Evolutionary conservation across 1,140 invertebrate genomes (phyloP), one percentile per base, ranked within the genome.

Genomic region (Caerostris darwini): DNA sequence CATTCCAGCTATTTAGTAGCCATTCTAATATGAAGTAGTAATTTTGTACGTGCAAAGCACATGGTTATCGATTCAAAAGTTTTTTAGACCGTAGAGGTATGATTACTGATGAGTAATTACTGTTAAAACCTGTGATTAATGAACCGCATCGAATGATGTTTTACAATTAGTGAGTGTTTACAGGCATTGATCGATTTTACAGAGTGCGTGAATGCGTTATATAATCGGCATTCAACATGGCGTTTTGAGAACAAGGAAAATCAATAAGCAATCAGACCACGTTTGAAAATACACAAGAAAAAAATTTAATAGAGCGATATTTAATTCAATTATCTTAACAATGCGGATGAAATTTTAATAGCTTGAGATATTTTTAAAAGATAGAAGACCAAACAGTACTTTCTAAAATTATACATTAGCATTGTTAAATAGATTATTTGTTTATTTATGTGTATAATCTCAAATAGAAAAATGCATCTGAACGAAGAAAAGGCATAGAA

Each of bases 31-130:
- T 50, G 34, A 61, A 64, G 85, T 64, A 58, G 5, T 61, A 64
- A 50, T 58, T 34, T 10, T 77, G 50, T 17, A 88, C 58, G 69
- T 77, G 88, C 88, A 90, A 56, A 50, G n/a, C 19, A 90, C 69
- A 77, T 56, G 88, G 34, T 12, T 12, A 77, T 50, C 71, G 50
- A 77, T 77, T 77, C 71, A 34, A 77, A 77, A 89, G 58, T 89
- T 64, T 87, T 89, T 17, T 34, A 56, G 69, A 8, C 7, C 53
- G 54, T n/a, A 82, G 34, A 91, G 71, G 71, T 91, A 82, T 91
- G 90, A 91, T 91, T 91, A 91, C 69, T 82, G n/a, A 61, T 91
- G 90, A 91, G 77, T 91, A 91, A 91, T 91, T 91, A 91, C 56
- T 59, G 90, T 82, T 91, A 91, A 82, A 82, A n/a, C 59, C 57